Base-by-base conservation (phyloP, 2,888 invertebrate species). In the Adineta ricciae region DNA sequence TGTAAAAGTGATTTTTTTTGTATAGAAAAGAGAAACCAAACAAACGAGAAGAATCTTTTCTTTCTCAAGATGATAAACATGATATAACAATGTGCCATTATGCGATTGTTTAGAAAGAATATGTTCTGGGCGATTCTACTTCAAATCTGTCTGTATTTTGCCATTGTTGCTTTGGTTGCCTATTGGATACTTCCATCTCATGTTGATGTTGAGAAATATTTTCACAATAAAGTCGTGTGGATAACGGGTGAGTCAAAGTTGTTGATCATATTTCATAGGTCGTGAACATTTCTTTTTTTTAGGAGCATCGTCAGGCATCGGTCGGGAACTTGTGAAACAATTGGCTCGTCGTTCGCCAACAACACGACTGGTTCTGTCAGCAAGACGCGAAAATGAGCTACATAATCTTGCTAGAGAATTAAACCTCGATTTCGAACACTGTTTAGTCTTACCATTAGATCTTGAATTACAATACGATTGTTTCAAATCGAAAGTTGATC, bases 201-300 rank as follows among this genome's bases (percentile, higher is more conserved):
- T 9, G 78, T 36, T 8, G n/a, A 41, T 41, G 41, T 78, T n/a
- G 78, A 78, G 41, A 9, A 78, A n/a, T 78, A 41, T 78, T 78
- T 41, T 78, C 78, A 41, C 38, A 78, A 78, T 78, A 78, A 78
- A 32, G 78, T 78, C 41, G 78, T 78, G 0, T 78, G 78, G 78
- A 78, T 78, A n/a, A 78, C 78, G 3, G 78, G 78, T 78, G 41
- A 78, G 78, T 41, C 1, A 24, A n/a, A 9, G 41, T 73, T n/a
- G n/a, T n/a, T n/a, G n/a, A n/a, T n/a, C n/a, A n/a, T n/a, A n/a
- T n/a, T n/a, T n/a, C n/a, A n/a, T n/a, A n/a, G n/a, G n/a, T n/a
- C n/a, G n/a, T n/a, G n/a, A n/a, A n/a, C n/a, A n/a, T n/a, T n/a
- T n/a, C 11, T 46, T 27, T 78, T 4, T 78, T 41, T 11, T n/a